phyloP scores from a whole-genome alignment of 2,888 invertebrate genomes.

The Leptopilina drosophilae region DNA sequence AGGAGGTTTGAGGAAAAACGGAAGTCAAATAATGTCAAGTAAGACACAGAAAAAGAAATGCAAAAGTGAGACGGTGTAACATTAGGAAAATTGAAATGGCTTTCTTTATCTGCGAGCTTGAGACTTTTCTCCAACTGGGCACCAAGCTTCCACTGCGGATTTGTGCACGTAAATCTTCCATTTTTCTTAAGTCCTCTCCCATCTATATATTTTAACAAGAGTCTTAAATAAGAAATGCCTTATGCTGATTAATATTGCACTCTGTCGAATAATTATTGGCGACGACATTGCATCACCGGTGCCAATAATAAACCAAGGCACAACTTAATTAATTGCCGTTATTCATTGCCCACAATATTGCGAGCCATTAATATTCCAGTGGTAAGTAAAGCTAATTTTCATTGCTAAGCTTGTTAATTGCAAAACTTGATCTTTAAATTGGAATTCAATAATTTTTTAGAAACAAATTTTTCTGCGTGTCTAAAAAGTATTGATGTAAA shows the following conservation, averaged over 20 bases:
- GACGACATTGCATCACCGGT: too few species aligned
- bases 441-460: too few species aligned
- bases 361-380: too few species aligned
- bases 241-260: not conserved
- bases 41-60: constrained; percentile 55
- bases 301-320: too few species aligned
- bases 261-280: too few species aligned
- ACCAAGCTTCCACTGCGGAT: constrained; percentile 46
- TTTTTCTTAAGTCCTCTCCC: constrained; percentile 25
- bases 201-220: constrained; percentile 19
- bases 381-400: too few species aligned
- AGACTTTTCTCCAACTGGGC: constrained; percentile 32
- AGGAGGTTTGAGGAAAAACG: constrained; percentile 26
- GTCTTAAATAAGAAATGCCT: constrained; percentile 40
- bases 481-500: constrained; percentile 16
- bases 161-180: constrained; percentile 55
- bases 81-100: constrained; percentile 75
- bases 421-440: too few species aligned
- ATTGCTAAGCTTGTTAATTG: too few species aligned
- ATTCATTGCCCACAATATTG: too few species aligned
- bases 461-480: not conserved
- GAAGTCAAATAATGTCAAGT: constrained; percentile 49
- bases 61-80: constrained; percentile 67
- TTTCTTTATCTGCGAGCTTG: constrained; percentile 60
- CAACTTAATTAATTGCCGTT: too few species aligned